Evolutionary conservation across 2,888 invertebrate genomes (phyloP), one percentile per base, ranked within the genome.

Genomic region (Seira ritae): DNA sequence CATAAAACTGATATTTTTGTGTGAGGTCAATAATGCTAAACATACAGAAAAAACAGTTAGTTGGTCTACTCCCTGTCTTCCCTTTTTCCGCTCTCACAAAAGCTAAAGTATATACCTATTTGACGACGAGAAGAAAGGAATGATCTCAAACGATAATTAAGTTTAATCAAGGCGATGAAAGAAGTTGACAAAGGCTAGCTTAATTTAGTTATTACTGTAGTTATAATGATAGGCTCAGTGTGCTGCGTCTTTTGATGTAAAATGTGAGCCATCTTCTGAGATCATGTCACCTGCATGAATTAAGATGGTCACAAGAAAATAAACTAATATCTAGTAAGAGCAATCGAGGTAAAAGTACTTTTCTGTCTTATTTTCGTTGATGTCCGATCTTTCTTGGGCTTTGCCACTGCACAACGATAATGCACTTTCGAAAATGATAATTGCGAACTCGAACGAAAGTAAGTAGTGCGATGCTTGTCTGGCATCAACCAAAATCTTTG

Each of bases 241-340:
- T 31, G 31, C 17, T 55, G 55, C 55, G 55, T 55, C 55, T 55
- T 55, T 55, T 55, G 2, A 1, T 12, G 3, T 55, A 3, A 55
- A n/a, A n/a, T 2, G 6, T 12, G 3, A 55, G 12, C 55, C 55
- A 1, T 31, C 31, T 20, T 70, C 71, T 71, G 62, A 65, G 22
- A 72, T 80, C 73, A 80, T 80, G 80, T 80, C 80, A 80, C 80
- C 80, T 73, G 68, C 80, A 80, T 73, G 73, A 80, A 66, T 31
- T 31, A 31, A 70, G 66, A 67, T 31, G 75, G 67, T 31, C 20
- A 74, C 46, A n/a, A 76, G 22, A 75, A 46, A 77, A 69, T 24
- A 69, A 55, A 55, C 12, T 31, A 31, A 31, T 31, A 4, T 31
- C 31, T 31, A 31, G 31, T 31, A 31, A 31, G 31, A 4, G 31